Evolutionary conservation across 2,797 vertebrate genomes (phyloP), one percentile per base, ranked within the genome.

Genomic region (Hippopotamyrus pictus): DNA sequence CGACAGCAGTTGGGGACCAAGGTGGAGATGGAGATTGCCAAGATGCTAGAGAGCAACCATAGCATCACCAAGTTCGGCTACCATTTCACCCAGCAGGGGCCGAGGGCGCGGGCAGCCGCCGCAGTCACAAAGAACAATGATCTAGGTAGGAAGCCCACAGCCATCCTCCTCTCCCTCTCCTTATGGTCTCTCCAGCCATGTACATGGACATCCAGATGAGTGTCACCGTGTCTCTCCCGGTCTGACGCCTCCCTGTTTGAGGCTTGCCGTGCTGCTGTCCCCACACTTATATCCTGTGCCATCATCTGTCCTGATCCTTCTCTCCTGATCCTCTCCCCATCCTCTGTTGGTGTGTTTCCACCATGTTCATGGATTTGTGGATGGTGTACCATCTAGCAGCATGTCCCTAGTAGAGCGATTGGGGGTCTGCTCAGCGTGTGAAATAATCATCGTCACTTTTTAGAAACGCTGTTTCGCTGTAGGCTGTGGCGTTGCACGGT

Each of bases 1-100:
- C 93, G 96, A 88, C 96, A 97, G 90, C 96, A 97, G 88, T 95
- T 96, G 94, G 96, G 96, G 88, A 95, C 96, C 91, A 96, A 99
- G 94, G 98, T 98, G 5, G 98, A 99, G 94, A 99, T 99, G 98
- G 98, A 99, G 94, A 98, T 99, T 91, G 98, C 97, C 89, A 98
- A 98, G 95, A 92, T 99, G 65, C 92, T 99, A 91, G 96, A 96
- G 92, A 98, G 98, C 84, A 99, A 99, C 93, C 94, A 94, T 85
- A 98, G 97, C 5, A 91, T 99, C 93, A 96, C 99, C 90, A 97
- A 98, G 91, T 93, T 99, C 84, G 98, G 99, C 1, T 99, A 99
- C 93, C 99, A 99, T 92, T 99, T 99, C 91, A 97, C 99, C 92
- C 97, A 99, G 3, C 96, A 98, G 9, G 98, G 98, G 44, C 98